Evolutionary conservation across 2,888 invertebrate species (phyloP).

Genomic region (Invenusta paracnida): DNA sequence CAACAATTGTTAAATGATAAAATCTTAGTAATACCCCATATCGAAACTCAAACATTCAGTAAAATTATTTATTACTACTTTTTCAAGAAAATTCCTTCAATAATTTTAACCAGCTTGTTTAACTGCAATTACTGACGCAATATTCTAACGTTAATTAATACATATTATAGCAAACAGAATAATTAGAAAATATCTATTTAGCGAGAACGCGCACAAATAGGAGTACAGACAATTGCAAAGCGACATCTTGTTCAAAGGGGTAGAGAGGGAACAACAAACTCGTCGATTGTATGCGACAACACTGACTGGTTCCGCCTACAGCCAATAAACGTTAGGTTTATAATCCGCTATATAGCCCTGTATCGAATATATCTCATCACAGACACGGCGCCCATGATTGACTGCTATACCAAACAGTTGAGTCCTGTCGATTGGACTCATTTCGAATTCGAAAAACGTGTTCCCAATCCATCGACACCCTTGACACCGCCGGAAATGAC

Average conservation of each 20-base stretch:
- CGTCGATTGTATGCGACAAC: background rate
- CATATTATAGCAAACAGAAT: no score
- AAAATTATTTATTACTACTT: no score
- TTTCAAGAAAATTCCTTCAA: no score
- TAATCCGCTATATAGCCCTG: background rate
- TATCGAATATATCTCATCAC: constrained; percentile 5
- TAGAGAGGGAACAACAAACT: no score
- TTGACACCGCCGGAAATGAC: background rate
- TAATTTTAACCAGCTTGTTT: no score
- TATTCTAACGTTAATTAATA: no score
- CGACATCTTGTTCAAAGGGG: background rate
- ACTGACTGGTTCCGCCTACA: background rate
- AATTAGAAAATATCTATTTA: no score
- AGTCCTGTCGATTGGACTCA: constrained; percentile 20
- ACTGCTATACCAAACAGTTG: constrained; percentile 21
- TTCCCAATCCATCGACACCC: background rate
- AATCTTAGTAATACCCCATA: no score
- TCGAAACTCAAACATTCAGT: no score
- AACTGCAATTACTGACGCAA: no score
- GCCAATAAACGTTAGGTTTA: background rate
- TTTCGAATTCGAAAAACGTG: constrained; percentile 18
- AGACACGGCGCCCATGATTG: background rate
- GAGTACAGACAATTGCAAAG: constrained; percentile 4
- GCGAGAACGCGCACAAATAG: background rate
- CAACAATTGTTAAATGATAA: no score